Evolutionary conservation across 2,888 invertebrate genomes (phyloP).

Genomic region (Eupithecia centaureata): DNA sequence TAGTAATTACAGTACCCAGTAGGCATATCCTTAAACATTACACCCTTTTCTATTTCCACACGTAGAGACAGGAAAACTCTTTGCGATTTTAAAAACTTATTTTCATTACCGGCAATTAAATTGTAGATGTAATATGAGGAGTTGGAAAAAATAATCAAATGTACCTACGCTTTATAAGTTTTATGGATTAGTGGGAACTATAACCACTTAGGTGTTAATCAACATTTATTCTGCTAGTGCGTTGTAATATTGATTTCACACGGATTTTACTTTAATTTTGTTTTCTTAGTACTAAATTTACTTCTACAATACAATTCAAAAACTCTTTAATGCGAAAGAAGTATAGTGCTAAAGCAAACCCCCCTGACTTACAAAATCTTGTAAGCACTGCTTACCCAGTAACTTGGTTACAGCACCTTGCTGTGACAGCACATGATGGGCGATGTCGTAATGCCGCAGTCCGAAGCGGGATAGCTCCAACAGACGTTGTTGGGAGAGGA

Average conservation of each 20-base stretch:
- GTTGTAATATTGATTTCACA: neutral
- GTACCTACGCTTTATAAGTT: neutral
- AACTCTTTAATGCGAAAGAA: too few relatives aligned
- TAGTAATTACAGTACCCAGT: constrained; percentile 69
- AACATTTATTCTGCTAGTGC: neutral
- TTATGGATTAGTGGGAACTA: neutral
- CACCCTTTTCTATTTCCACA: constrained; percentile 41
- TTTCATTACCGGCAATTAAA: neutral
- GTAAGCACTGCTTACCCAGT: constrained; percentile 87
- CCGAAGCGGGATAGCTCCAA: constrained; percentile 92
- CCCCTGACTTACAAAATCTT: constrained; percentile 17
- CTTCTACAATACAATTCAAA: too few relatives aligned
- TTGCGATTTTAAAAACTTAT: neutral
- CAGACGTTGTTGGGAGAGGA: constrained; percentile 91
- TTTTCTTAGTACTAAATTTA: neutral
- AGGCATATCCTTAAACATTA: constrained; percentile 64
- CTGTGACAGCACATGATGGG: constrained; percentile 95
- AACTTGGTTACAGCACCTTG: constrained; percentile 96
- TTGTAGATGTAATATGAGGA: neutral
- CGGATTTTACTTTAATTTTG: neutral
- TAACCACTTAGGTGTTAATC: neutral
- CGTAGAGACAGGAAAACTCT: neutral
- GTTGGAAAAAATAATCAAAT: neutral
- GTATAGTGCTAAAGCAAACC: neutral
- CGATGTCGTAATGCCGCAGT: constrained; percentile 94